These are phyloP conservation scores for Calephelis nemesis DNA, from an alignment of 1,140 invertebrate genomes.

Conservation along the genomic window DNA sequence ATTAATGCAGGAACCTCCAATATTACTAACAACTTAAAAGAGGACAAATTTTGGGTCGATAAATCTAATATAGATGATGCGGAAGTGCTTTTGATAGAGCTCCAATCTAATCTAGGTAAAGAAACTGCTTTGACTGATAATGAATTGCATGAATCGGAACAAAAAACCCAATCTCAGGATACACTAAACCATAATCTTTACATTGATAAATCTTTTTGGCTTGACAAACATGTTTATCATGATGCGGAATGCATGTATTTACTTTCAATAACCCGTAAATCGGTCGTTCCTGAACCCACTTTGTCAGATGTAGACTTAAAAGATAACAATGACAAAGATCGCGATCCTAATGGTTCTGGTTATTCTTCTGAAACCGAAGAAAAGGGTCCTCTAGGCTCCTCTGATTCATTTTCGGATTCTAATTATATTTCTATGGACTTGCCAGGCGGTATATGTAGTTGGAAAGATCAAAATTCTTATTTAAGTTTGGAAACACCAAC, in stretches of 20 bases:
- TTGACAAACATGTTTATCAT: constrained; percentile 81
- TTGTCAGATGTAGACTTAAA: constrained; percentile 62
- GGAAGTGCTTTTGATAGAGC: constrained; percentile 46
- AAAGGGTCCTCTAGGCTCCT: constrained; percentile 46
- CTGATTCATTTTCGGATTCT: constrained; percentile 77
- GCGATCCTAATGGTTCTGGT: constrained; percentile 80
- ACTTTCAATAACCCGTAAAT: constrained; percentile 68
- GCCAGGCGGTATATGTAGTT: constrained; percentile 88
- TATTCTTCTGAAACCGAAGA: constrained; percentile 77
- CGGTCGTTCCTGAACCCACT: constrained; percentile 60
- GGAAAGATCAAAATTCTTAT: constrained; percentile 91
- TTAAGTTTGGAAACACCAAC: constrained; percentile 79
- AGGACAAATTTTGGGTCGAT: constrained; percentile 58
- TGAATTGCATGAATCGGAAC: not conserved
- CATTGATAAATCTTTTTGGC: constrained; percentile 81
- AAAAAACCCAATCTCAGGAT: not conserved
- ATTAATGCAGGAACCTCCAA: constrained; percentile 42
- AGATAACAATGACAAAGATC: constrained; percentile 81
- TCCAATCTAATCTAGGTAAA: constrained; percentile 16
- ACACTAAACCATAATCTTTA: constrained; percentile 62
- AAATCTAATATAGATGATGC: constrained; percentile 55
- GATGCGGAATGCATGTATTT: constrained; percentile 82
- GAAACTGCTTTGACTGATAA: not conserved
- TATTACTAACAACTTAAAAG: constrained; percentile 56
- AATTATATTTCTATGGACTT: constrained; percentile 86